These are phyloP conservation scores for Menidia menidia DNA, from an alignment of 2,797 vertebrate genomes.

Conservation along the genomic window DNA sequence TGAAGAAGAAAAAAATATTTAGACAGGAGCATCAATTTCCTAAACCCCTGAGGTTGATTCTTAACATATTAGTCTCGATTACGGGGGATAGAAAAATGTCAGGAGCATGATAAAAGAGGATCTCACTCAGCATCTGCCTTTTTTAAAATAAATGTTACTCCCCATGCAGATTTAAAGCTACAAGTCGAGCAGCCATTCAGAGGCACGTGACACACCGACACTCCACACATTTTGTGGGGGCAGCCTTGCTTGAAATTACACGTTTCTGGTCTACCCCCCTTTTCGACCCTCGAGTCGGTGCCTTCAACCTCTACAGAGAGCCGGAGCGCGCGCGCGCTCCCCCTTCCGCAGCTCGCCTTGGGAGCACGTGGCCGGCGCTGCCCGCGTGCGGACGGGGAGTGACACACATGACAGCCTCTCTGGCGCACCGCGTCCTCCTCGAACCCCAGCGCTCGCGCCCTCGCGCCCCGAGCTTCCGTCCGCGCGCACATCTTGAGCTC, in stretches of 20 bases:
- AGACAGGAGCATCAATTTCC: slow-evolving; percentile 30
- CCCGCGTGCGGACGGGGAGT: slow-evolving; percentile 63
- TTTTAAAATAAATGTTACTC: background rate
- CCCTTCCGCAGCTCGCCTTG: background rate
- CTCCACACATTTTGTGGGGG: slow-evolving; percentile 48
- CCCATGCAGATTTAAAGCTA: slow-evolving; percentile 24
- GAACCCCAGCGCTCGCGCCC: background rate
- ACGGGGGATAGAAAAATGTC: slow-evolving; percentile 14
- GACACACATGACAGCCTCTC: slow-evolving; percentile 64
- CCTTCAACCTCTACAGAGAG: slow-evolving; percentile 26
- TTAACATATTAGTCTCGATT: slow-evolving; percentile 18
- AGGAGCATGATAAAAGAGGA: slow-evolving; percentile 36
- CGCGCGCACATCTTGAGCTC: slow-evolving; percentile 63
- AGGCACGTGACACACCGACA: slow-evolving; percentile 60
- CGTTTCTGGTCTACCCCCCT: slow-evolving; percentile 39
- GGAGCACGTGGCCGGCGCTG: slow-evolving; percentile 54
- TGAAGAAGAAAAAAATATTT: slow-evolving; percentile 44
- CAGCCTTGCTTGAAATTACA: slow-evolving; percentile 73
- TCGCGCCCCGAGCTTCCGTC: slow-evolving; percentile 36
- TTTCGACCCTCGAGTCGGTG: background rate
- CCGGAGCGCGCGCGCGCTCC: background rate
- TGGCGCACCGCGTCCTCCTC: slow-evolving; percentile 49
- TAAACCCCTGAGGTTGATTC: slow-evolving; percentile 25
- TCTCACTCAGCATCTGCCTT: slow-evolving; percentile 30
- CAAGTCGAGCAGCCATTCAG: slow-evolving; percentile 26